Evolutionary conservation across 1,140 invertebrate genomes (phyloP).

Genomic region (Lineus longissimus): DNA sequence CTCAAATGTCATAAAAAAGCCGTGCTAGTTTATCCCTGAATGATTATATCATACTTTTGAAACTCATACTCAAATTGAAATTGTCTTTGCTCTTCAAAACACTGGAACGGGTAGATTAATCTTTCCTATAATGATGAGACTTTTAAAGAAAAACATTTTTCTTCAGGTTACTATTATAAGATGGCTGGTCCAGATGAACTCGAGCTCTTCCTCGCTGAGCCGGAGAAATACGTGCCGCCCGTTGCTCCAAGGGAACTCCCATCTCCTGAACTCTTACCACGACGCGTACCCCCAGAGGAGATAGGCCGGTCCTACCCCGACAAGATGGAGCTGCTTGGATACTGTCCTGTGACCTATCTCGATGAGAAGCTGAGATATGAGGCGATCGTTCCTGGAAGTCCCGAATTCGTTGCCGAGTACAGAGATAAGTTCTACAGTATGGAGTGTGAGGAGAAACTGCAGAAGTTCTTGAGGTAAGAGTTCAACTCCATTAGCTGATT

Average conservation of each 20-base stretch:
- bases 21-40: background rate
- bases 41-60: no score
- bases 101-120: no score
- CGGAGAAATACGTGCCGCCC: constrained; percentile 50
- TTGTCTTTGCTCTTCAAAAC: no score
- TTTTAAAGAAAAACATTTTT: no score
- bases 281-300: constrained; percentile 30
- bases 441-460: constrained; percentile 46
- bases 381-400: constrained; percentile 45
- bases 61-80: no score
- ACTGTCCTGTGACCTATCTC: constrained; percentile 53
- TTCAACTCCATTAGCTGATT: background rate
- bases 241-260: constrained; percentile 45
- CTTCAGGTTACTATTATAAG: constrained; percentile 50
- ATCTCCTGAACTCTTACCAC: constrained; percentile 37
- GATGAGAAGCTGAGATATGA: constrained; percentile 53
- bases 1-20: constrained; percentile 2
- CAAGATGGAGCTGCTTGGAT: constrained; percentile 44
- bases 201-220: constrained; percentile 42
- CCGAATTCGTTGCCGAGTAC: constrained; percentile 50
- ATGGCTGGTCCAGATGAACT: constrained; percentile 44
- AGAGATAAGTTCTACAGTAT: constrained; percentile 44
- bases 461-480: constrained; percentile 52
- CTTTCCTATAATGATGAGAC: no score
- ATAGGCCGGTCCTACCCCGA: constrained; percentile 31